Evolutionary conservation across 2,888 invertebrate species (phyloP).

Genomic region (Ennomos fuscantarius): DNA sequence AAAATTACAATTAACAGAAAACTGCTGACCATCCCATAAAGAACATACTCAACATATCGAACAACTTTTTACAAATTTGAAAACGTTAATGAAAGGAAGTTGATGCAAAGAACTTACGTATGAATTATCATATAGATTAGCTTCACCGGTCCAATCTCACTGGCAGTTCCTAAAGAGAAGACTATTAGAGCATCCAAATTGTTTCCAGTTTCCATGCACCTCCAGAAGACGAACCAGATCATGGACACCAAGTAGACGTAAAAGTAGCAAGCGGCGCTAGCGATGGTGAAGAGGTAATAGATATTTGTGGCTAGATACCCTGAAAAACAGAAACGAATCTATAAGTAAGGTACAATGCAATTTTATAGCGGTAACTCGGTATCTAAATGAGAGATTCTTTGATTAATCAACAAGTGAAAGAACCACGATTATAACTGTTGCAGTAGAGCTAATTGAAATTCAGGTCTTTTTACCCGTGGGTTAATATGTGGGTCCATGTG

Average conservation of each 20-base stretch:
- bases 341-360: too few species aligned
- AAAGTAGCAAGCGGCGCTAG: slow-evolving; percentile 44
- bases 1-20: not conserved
- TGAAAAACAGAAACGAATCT: slow-evolving; percentile 27
- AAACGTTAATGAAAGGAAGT: too few species aligned
- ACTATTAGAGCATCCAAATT: slow-evolving; percentile 53
- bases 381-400: too few species aligned
- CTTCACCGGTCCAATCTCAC: slow-evolving; percentile 58
- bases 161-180: slow-evolving; percentile 55
- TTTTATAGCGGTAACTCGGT: too few species aligned
- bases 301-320: slow-evolving; percentile 45
- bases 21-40: too few species aligned
- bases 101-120: slow-evolving; percentile 45
- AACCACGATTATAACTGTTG: too few species aligned
- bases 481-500: too few species aligned
- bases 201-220: slow-evolving; percentile 52
- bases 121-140: slow-evolving; percentile 53
- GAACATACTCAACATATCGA: too few species aligned
- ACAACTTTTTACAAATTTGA: too few species aligned
- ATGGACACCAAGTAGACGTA: slow-evolving; percentile 64
- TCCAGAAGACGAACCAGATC: slow-evolving; percentile 61
- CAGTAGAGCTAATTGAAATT: too few species aligned
- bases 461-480: too few species aligned
- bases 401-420: too few species aligned
- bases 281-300: slow-evolving; percentile 46